phyloP scores from a whole-genome alignment of 2,888 invertebrate genomes.

The Noctua comes region DNA sequence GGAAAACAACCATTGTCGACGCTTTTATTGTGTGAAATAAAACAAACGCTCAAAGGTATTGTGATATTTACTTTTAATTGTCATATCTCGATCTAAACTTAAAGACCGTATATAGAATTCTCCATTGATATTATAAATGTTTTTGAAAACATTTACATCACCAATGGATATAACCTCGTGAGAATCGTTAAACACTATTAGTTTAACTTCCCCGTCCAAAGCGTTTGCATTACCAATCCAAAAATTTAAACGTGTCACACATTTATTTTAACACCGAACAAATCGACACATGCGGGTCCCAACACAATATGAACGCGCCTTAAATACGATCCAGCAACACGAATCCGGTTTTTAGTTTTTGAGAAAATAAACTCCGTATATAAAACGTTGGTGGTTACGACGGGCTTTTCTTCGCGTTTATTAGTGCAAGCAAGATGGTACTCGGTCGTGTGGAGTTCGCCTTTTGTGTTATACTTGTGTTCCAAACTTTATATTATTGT shows the following conservation, averaged over 20 bases:
- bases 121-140: background rate
- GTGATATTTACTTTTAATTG: background rate
- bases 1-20: background rate
- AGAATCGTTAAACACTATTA: background rate
- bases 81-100: background rate
- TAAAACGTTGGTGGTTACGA: constrained; percentile 67
- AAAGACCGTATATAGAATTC: background rate
- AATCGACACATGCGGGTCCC: constrained; percentile 28
- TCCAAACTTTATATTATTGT: constrained; percentile 63
- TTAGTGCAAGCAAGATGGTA: constrained; percentile 74
- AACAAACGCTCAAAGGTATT: background rate
- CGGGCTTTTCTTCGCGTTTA: constrained; percentile 67
- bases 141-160: background rate
- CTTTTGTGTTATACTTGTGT: constrained; percentile 64
- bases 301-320: constrained; percentile 44
- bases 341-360: constrained; percentile 71
- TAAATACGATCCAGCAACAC: constrained; percentile 43
- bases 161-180: background rate
- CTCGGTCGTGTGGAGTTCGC: constrained; percentile 61
- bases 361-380: constrained; percentile 70
- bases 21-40: constrained; percentile 4
- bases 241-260: constrained; percentile 1
- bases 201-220: background rate
- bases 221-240: background rate
- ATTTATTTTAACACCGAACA: background rate